Conservation (phyloP, 2,888 invertebrate genomes). For the Mechanitis mazaeus region DNA sequence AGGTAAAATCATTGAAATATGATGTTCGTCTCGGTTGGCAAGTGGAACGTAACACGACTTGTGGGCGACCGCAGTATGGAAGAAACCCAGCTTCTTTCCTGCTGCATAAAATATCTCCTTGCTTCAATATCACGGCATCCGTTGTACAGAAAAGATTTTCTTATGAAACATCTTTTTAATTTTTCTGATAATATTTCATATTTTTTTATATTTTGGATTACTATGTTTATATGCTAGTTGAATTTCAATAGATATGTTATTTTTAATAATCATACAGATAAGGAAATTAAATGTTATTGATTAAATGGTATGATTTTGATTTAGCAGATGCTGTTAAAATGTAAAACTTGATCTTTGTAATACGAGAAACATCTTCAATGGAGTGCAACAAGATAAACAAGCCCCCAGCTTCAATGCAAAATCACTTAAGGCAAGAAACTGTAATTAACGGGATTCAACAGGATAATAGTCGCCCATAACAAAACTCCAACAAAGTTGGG, state of each 20-base stretch:
- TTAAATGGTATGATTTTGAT: not conserved
- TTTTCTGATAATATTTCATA: not conserved
- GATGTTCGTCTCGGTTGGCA: constrained; percentile 16
- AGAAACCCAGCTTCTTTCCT: constrained; percentile 53
- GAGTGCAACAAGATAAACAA: constrained; percentile 27
- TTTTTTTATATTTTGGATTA: no score
- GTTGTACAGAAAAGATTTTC: constrained; percentile 14
- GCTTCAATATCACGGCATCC: constrained; percentile 31
- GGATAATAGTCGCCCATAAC: constrained; percentile 26
- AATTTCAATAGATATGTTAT: no score
- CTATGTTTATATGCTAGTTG: no score
- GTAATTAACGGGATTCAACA: constrained; percentile 29
- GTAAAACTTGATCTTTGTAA: not conserved
- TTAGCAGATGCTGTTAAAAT: not conserved
- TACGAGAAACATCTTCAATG: not conserved
- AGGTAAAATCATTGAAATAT: not conserved
- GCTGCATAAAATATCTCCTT: constrained; percentile 53
- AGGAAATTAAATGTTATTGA: not conserved
- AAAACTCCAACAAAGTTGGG: constrained; percentile 13
- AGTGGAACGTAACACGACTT: constrained; percentile 39
- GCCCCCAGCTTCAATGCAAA: constrained; percentile 13
- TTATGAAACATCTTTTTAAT: constrained; percentile 6
- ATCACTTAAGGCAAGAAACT: constrained; percentile 25
- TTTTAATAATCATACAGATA: no score
- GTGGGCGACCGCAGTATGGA: constrained; percentile 48